Evolutionary conservation across 2,888 invertebrate species (phyloP).

Genomic region (Oegoconia quadripuncta): DNA sequence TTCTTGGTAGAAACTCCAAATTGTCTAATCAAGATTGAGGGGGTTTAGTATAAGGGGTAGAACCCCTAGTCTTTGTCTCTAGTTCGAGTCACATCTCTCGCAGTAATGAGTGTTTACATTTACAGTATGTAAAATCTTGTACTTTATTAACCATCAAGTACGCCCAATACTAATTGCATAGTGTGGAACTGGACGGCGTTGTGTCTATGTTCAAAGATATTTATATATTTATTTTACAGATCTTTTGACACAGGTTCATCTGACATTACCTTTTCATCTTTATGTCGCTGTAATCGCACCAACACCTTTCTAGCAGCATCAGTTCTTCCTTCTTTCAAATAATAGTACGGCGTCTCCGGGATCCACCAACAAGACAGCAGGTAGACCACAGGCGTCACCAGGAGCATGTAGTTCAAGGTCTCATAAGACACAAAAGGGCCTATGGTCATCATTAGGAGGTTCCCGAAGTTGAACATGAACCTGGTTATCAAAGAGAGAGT

Average conservation of each 20-base stretch:
- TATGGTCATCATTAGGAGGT: constrained; percentile 52
- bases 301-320: constrained; percentile 60
- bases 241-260: not conserved
- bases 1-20: no score
- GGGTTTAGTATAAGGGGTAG: no score
- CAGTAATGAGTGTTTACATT: no score
- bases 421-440: constrained; percentile 57
- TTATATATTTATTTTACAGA: not conserved
- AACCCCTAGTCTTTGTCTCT: no score
- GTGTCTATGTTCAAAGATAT: not conserved
- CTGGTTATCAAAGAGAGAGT: constrained; percentile 43
- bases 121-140: no score
- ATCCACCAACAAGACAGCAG: constrained; percentile 71
- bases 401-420: constrained; percentile 57
- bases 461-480: constrained; percentile 58
- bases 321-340: constrained; percentile 69
- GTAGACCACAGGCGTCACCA: constrained; percentile 61
- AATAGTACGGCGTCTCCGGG: constrained; percentile 80
- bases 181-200: no score
- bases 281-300: constrained; percentile 49
- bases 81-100: no score
- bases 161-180: no score
- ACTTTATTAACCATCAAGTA: no score
- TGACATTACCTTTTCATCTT: constrained; percentile 38
- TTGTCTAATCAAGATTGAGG: no score